A percentile compares a stretch with the other conserved stretches of the same genome.
phyloP scores from a whole-genome alignment of 2,797 vertebrate species.

The Rhinoraja longicauda region DNA sequence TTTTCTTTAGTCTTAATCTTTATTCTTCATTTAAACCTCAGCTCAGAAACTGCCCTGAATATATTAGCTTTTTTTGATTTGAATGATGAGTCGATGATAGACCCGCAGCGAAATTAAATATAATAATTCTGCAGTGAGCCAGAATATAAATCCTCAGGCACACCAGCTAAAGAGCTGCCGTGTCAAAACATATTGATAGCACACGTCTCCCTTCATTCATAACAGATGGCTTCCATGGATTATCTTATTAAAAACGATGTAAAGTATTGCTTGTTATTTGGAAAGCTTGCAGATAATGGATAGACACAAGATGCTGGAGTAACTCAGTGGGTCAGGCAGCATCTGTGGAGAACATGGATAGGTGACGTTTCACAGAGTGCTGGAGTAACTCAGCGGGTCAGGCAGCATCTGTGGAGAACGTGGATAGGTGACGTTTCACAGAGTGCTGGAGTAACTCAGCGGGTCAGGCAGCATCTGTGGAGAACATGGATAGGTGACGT shows the following conservation, averaged over 20 bases:
- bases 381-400: no score
- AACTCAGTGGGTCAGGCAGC: no score
- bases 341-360: no score
- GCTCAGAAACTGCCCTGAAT: neutral
- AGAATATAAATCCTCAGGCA: neutral
- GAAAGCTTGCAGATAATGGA: neutral
- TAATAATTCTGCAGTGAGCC: neutral
- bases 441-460: no score
- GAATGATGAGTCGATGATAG: neutral
- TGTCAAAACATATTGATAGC: neutral
- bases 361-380: no score
- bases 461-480: no score
- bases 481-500: no score
- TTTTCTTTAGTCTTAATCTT: neutral
- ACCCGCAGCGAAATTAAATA: neutral
- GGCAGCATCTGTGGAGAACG: no score
- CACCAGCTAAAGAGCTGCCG: neutral
- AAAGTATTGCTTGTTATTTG: neutral
- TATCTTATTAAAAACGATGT: slow-evolving; percentile 13
- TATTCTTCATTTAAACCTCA: neutral
- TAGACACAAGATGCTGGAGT: no score
- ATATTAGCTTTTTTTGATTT: neutral
- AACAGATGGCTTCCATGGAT: slow-evolving; percentile 3
- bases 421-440: no score
- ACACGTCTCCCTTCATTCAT: slow-evolving; percentile 1